Evolutionary conservation across 1,140 invertebrate genomes (phyloP).

Genomic region (Drosophila grimshawi): DNA sequence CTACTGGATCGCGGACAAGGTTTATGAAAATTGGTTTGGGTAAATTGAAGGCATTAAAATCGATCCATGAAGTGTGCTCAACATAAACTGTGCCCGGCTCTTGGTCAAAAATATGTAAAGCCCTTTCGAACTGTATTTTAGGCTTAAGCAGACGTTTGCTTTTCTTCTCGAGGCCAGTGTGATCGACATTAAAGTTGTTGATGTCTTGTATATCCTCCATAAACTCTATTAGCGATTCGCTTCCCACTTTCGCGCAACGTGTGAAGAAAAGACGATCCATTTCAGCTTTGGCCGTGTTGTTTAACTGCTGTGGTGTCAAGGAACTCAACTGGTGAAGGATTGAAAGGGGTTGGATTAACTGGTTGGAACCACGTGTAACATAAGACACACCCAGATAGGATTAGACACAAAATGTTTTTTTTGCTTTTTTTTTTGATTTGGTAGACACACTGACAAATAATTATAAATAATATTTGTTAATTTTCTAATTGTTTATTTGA

Average conservation of each 20-base stretch:
- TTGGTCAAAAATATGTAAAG: slow-evolving; percentile 85
- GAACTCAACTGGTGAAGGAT: slow-evolving; percentile 44
- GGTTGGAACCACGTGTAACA: slow-evolving; percentile 8
- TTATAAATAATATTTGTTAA: background rate
- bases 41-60: slow-evolving; percentile 86
- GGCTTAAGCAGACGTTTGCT: slow-evolving; percentile 46
- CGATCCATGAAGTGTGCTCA: slow-evolving; percentile 92
- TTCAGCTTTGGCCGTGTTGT: slow-evolving; percentile 85
- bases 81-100: slow-evolving; percentile 87
- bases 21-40: slow-evolving; percentile 95
- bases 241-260: slow-evolving; percentile 95
- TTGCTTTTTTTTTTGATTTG: background rate
- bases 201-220: slow-evolving; percentile 86
- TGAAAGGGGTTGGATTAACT: slow-evolving; percentile 31
- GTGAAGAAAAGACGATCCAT: slow-evolving; percentile 91
- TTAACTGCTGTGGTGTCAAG: slow-evolving; percentile 50
- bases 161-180: slow-evolving; percentile 35
- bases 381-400: slow-evolving; percentile 29
- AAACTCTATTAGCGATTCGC: slow-evolving; percentile 94
- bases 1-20: slow-evolving; percentile 94
- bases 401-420: slow-evolving; percentile 29
- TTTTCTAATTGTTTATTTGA: background rate
- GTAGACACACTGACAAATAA: slow-evolving; percentile 9
- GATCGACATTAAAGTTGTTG: slow-evolving; percentile 61
- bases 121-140: slow-evolving; percentile 85